phyloP scores from a whole-genome alignment of 2,797 vertebrate species.

The Hafferia zeledoni region DNA sequence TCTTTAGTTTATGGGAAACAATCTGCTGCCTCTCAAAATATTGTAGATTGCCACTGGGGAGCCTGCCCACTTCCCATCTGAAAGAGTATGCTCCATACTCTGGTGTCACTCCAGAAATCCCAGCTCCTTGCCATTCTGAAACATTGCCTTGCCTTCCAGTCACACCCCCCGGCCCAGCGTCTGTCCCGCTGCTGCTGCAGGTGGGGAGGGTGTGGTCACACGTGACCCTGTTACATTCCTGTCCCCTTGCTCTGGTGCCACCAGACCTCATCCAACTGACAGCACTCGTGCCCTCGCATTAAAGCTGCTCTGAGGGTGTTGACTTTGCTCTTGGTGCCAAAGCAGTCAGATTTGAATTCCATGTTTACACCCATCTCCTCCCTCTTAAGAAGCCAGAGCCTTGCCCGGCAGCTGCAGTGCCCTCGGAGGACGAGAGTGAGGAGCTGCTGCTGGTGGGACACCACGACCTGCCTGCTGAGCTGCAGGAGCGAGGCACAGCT shows the following conservation, averaged over 20 bases:
- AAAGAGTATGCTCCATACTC: rapidly evolving
- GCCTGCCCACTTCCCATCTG: constrained; percentile 29
- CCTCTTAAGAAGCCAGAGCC: constrained; percentile 69
- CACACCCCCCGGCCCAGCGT: background rate
- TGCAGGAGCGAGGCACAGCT: constrained; percentile 34
- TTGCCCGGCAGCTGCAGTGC: background rate
- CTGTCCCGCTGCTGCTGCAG: background rate
- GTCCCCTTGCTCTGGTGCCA: background rate
- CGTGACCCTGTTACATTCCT: background rate
- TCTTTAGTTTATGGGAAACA: constrained; percentile 36
- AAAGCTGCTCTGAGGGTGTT: background rate
- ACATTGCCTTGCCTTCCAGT: background rate
- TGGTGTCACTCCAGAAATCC: background rate
- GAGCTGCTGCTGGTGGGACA: constrained; percentile 61
- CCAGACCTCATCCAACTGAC: background rate
- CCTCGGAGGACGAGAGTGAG: constrained; percentile 15
- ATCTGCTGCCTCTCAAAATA: constrained; percentile 60
- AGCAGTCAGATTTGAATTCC: background rate
- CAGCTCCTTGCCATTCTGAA: background rate
- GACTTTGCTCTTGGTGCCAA: background rate
- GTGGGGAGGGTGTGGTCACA: background rate
- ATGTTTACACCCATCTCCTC: background rate
- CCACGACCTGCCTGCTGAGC: constrained; percentile 76
- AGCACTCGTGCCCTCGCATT: background rate
- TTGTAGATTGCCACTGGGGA: background rate